These are phyloP conservation scores for Taphrorychus bicolor DNA, from an alignment of 2,888 invertebrate genomes.

Conservation along the genomic window DNA sequence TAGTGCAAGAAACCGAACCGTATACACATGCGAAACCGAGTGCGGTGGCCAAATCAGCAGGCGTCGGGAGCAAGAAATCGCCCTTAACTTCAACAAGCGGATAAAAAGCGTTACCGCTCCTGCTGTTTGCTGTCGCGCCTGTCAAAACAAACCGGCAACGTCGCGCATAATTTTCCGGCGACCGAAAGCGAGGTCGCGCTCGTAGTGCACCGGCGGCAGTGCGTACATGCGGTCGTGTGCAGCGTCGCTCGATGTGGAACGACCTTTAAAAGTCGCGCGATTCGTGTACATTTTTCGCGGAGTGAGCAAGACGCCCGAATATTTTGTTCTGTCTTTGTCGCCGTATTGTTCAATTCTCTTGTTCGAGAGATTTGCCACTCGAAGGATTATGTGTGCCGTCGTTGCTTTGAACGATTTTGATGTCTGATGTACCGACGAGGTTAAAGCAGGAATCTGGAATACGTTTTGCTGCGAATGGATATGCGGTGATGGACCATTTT, in stretches of 20 bases:
- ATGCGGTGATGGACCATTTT: background rate
- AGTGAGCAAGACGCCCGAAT: conserved; percentile 8
- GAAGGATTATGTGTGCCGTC: background rate
- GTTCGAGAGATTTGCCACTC: conserved; percentile 7
- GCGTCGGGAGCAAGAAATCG: conserved; percentile 15
- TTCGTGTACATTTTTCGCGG: conserved; percentile 12
- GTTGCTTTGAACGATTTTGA: background rate
- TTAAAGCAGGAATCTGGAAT: no score
- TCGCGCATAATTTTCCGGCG: conserved; percentile 30
- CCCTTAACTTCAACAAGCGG: conserved; percentile 18
- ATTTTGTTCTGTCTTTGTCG: conserved; percentile 32
- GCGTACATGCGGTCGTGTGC: conserved; percentile 16
- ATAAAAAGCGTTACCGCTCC: conserved; percentile 15
- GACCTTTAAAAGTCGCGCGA: conserved; percentile 18
- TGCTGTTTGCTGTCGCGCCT: conserved; percentile 29
- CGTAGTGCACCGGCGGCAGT: conserved; percentile 30
- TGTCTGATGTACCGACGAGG: no score
- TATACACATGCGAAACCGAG: no score
- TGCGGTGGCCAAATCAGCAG: background rate
- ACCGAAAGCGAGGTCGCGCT: conserved; percentile 35
- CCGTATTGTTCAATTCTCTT: conserved; percentile 15
- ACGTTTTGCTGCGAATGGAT: no score
- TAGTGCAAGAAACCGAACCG: no score
- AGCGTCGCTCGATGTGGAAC: background rate
- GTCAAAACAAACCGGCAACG: conserved; percentile 33